Evolutionary conservation across 92 coral and sea anemone species (phyloP).

Genomic region (Ricordea florida): DNA sequence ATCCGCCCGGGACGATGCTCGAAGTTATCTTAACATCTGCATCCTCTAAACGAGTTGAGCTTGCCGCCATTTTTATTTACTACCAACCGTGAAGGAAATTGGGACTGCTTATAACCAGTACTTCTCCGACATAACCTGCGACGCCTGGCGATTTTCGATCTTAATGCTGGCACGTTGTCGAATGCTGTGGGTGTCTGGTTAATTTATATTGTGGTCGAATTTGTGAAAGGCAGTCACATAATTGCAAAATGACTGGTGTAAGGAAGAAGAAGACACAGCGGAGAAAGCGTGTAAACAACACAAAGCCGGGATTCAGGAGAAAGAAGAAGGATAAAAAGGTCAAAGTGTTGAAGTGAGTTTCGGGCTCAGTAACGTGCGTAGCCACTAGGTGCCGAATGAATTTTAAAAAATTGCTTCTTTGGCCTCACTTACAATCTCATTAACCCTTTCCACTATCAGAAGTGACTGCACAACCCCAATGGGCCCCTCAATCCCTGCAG

Average conservation of each 20-base stretch:
- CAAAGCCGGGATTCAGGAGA: slow-evolving; percentile 69
- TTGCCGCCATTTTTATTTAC: slow-evolving; percentile 83
- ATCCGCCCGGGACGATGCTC: slow-evolving; percentile 8
- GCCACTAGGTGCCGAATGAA: no score
- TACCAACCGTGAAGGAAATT: background rate
- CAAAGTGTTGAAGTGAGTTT: slow-evolving; percentile 73
- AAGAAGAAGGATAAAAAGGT: slow-evolving; percentile 72
- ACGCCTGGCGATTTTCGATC: slow-evolving; percentile 33
- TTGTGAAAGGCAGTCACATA: no score
- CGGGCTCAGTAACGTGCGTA: background rate
- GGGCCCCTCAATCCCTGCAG: no score
- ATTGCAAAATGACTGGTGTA: slow-evolving; percentile 82
- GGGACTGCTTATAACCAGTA: slow-evolving; percentile 8
- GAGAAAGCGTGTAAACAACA: slow-evolving; percentile 75
- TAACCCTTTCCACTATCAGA: no score
- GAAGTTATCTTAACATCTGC: slow-evolving; percentile 24
- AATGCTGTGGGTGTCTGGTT: no score
- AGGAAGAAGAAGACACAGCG: slow-evolving; percentile 79
- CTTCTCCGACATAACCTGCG: background rate
- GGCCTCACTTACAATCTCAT: no score
- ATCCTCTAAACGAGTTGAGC: background rate
- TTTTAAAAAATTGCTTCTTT: no score
- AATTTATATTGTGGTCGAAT: no score
- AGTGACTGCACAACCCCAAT: no score
- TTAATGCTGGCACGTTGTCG: background rate